Evolutionary conservation across 2,888 invertebrate genomes (phyloP).

Genomic region (Rhaphigaster nebulosa): DNA sequence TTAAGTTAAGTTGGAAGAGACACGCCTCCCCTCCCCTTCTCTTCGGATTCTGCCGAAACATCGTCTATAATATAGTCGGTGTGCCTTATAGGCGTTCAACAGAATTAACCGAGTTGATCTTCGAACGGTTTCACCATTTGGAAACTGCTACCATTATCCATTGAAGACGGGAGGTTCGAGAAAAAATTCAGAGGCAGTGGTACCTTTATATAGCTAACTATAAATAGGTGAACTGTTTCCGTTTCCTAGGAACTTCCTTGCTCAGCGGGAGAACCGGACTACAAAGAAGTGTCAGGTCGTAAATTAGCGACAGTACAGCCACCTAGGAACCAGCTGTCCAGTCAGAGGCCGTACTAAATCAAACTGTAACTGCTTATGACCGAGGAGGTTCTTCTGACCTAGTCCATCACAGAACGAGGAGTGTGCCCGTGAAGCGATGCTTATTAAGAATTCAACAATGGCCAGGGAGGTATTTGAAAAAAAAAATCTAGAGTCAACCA

Average conservation of each 20-base stretch:
- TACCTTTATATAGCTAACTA: neutral
- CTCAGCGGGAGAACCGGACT: neutral
- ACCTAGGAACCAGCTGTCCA: constrained; percentile 19
- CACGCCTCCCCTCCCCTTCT: no score
- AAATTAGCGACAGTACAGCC: neutral
- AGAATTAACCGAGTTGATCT: no score
- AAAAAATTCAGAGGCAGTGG: neutral
- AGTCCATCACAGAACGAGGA: neutral
- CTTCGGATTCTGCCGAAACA: no score
- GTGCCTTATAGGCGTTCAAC: no score
- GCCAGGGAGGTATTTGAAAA: neutral
- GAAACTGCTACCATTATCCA: neutral
- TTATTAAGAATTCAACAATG: neutral
- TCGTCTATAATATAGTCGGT: no score
- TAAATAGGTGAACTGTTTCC: constrained; percentile 16
- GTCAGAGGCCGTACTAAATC: neutral
- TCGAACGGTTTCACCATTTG: neutral
- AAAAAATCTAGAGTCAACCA: neutral
- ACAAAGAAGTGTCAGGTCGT: constrained; percentile 11
- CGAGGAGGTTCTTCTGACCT: neutral
- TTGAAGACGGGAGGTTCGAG: neutral
- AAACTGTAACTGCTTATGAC: neutral
- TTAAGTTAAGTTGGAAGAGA: no score
- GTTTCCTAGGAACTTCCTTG: neutral
- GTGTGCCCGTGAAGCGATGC: neutral